Evolutionary conservation across 37 sponge, comb jelly and placozoan genomes (phyloP), one percentile per base, ranked within the genome.

Genomic region (Mnemiopsis leidyi): DNA sequence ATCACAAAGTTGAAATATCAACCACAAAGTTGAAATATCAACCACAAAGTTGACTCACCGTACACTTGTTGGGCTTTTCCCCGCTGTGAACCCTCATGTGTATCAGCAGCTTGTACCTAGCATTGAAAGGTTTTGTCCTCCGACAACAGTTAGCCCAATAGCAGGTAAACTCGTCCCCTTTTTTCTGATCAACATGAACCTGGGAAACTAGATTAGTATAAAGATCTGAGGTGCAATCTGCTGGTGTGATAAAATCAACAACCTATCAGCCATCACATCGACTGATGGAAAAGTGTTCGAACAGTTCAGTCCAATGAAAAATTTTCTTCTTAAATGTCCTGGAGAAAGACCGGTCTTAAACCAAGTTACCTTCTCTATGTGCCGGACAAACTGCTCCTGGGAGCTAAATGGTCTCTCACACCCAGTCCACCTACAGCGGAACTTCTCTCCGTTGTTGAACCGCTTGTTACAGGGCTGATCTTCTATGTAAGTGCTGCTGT

Each of bases 81-180:
- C 97, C 97, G 36, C 96, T 96, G 88, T 97, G 97, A 32, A 96
- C 96, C 39, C 97, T 69, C 97, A 97, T 97, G 93, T 97, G 97
- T 30, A 97, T 96, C 25, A 96, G 93, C 39, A 97, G 95, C 93
- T 97, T 97, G 95, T 97, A 97, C 33, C 97, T 90, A 18, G 97
- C 97, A 93, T 97, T 97, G 69, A 97, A 97, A 5, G 97, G 97
- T 68, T 96, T 97, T 69, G 76, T 77, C 0, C 88, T 93, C 30
- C 97, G 94, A 20, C 94, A 38, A 68, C 97, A 97, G 26, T 83
- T 68, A 21, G 93, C 88, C 97, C 97, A 97, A 69, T 71, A 40
- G 79, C 97, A 97, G 0, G 93, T 93, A 69, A 92, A 97, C 3
- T 95, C 95, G 1, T 96, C 96, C 68, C 76, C 61, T 38, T 94